Base-by-base conservation (phyloP, 2,888 invertebrate genomes). In the Conchocele bisecta region DNA sequence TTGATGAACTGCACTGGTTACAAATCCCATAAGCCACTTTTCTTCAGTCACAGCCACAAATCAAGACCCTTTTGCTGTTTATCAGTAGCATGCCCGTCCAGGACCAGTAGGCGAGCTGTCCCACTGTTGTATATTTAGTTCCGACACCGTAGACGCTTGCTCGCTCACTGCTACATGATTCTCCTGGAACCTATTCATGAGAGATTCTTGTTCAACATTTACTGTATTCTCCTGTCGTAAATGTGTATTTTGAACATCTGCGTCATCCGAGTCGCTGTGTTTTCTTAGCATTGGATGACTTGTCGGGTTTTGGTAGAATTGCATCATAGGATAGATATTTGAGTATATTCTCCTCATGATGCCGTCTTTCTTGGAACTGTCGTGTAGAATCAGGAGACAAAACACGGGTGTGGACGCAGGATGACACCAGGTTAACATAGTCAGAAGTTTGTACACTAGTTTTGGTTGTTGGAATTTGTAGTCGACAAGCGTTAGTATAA, bases 401-500 rank as follows among this genome's bases (percentile, higher is more conserved):
- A 90, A 86, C 31, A 90, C 66, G 1, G 91, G 90, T 0, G 90
- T 90, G 7, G 89, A 83, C 9, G 89, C 77, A 1, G 90, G 87
- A 51, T 90, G 89, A 44, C 87, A 82, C 89, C 90, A 91, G 5
- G 91, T 89, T 6, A 90, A 68, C 33, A 90, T 85, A 26, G 89
- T 90, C 54, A 90, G 69, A 24, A 83, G 64, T 93, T 88, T 85
- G 78, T 91, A 91, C 33, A 86, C 64, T 17, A 81, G 70, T 15
- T 84, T 77, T 6, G 88, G 83, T 31, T 84, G 83, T 39, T 76
- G 66, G 75, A 87, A 88, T 33, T 83, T 74, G 1, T 90, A 88
- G 75, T 92, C 91, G 20, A 89, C 79, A 75, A 96, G 92, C 2
- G 96, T 96, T 83, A 96, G 95, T 82, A 96, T 93, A 92, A 97